phyloP scores from a whole-genome alignment of 2,888 invertebrate species.

The Oithona nana region DNA sequence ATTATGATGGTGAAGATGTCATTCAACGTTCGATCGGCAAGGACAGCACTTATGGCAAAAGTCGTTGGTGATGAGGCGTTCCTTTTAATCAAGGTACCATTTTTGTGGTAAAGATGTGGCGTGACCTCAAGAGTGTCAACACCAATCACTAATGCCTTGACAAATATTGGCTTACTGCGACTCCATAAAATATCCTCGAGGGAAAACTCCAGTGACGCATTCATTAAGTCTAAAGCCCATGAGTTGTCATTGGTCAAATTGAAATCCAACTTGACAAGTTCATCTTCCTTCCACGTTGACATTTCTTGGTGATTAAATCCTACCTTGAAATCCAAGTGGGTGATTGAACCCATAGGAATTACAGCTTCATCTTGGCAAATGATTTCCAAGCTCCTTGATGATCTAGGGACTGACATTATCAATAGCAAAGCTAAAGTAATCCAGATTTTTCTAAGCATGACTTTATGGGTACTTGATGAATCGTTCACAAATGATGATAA shows the following conservation, averaged over 20 bases:
- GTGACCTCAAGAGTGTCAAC: neutral
- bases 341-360: neutral
- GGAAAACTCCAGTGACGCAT: neutral
- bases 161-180: neutral
- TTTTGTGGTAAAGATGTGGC: too few species aligned
- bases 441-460: too few species aligned
- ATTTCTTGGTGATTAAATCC: neutral
- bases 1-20: slow-evolving; percentile 25
- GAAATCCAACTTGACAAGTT: neutral
- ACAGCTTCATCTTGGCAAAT: neutral
- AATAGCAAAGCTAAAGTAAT: too few species aligned
- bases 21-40: neutral
- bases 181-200: neutral
- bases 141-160: neutral
- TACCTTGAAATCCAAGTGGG: neutral
- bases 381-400: neutral
- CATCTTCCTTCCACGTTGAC: neutral
- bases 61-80: too few species aligned
- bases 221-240: neutral
- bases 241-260: neutral
- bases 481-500: too few species aligned
- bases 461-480: too few species aligned
- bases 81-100: too few species aligned
- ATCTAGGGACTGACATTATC: too few species aligned
- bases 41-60: neutral